These are phyloP conservation scores for Sericinus montela DNA, from an alignment of 2,888 invertebrate genomes.

Conservation along the genomic window DNA sequence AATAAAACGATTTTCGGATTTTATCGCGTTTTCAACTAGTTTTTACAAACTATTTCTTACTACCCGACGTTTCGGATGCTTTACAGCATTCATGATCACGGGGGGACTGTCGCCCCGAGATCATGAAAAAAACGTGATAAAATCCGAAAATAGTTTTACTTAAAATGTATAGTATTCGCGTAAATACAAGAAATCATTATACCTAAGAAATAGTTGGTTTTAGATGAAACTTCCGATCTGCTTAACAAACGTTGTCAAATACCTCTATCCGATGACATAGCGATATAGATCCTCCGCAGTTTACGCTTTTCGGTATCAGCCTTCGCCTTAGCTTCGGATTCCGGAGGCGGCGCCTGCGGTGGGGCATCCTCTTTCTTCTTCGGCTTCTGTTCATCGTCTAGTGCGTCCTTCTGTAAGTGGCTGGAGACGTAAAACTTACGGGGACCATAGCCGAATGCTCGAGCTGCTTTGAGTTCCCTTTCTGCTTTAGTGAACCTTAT, in stretches of 20 bases:
- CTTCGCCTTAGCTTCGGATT: conserved; percentile 44
- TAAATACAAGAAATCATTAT: too few species aligned
- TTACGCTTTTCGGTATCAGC: conserved; percentile 39
- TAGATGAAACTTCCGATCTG: too few species aligned
- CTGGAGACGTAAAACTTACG: conserved; percentile 81
- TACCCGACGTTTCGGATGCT: too few species aligned
- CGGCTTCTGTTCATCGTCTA: conserved; percentile 34
- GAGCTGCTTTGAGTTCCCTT: conserved; percentile 83
- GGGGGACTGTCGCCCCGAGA: too few species aligned
- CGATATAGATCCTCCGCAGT: conserved; percentile 77
- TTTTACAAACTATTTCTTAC: too few species aligned
- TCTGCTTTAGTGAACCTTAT: conserved; percentile 86
- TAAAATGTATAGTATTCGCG: too few species aligned
- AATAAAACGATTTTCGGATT: too few species aligned
- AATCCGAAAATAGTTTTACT: too few species aligned
- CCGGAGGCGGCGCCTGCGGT: conserved; percentile 25
- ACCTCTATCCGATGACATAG: conserved; percentile 86
- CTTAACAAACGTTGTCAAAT: background rate
- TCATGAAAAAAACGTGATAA: too few species aligned
- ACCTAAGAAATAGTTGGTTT: too few species aligned
- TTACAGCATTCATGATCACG: too few species aligned
- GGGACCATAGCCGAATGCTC: conserved; percentile 85
- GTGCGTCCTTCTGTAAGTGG: conserved; percentile 41
- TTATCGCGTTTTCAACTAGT: too few species aligned
- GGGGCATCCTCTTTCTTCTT: conserved; percentile 17